Conservation (phyloP, 2,113 vertebrate genomes). For the Neogobius melanostomus region DNA sequence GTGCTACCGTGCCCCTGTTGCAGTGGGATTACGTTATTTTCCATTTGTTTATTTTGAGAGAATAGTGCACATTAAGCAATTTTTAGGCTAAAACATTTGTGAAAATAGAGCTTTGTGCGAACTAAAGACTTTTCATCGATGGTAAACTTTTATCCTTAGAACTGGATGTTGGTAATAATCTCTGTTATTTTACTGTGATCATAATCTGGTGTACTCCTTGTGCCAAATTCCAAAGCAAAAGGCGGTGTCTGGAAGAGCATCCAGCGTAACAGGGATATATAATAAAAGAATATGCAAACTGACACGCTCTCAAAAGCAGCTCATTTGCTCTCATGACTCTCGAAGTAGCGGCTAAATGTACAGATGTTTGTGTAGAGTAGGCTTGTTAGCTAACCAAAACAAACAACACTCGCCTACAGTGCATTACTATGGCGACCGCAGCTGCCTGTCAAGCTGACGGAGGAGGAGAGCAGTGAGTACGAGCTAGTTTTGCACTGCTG, state of each 20-base stretch:
- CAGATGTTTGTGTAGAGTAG: background rate
- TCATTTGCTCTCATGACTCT: background rate
- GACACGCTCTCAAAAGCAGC: background rate
- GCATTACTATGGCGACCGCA: background rate
- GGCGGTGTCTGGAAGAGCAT: background rate
- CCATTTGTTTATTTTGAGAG: too few species aligned
- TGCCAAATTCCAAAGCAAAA: background rate
- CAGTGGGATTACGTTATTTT: too few species aligned
- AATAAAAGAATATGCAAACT: background rate
- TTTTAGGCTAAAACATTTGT: too few species aligned
- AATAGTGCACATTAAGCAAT: too few species aligned
- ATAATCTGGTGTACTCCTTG: too few species aligned
- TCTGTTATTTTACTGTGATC: too few species aligned
- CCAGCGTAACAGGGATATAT: background rate
- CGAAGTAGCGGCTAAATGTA: background rate
- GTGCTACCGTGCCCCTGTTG: too few species aligned
- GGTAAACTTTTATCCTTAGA: too few species aligned
- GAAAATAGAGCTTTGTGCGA: too few species aligned
- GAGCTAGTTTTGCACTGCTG: background rate
- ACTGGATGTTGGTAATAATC: too few species aligned
- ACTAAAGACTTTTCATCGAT: too few species aligned
- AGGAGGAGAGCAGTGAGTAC: background rate
- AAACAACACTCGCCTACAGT: background rate
- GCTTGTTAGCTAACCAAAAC: background rate
- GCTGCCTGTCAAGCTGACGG: slow-evolving; percentile 1